Conservation (phyloP, 2,888 invertebrate genomes). For the Campaea margaritaria region DNA sequence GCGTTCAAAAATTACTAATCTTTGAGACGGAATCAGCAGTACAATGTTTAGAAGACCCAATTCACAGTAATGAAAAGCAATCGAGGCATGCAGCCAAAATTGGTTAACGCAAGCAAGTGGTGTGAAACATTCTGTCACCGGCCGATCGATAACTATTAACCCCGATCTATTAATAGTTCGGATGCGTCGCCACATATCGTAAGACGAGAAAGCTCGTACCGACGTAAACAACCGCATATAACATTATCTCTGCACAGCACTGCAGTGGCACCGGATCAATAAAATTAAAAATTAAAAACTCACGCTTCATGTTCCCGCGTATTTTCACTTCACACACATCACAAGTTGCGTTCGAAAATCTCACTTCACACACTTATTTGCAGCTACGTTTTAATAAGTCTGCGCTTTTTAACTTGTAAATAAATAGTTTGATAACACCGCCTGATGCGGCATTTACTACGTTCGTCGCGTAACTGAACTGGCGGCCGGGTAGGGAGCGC, state of each 20-base stretch:
- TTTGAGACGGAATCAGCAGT: too few relatives aligned
- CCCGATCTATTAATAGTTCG: conserved; percentile 54
- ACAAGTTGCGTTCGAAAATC: conserved; percentile 45
- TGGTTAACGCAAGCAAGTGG: conserved; percentile 18
- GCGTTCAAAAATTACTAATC: too few relatives aligned
- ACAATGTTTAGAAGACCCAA: neutral
- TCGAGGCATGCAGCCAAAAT: conserved; percentile 8
- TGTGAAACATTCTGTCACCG: conserved; percentile 30
- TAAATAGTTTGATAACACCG: conserved; percentile 40
- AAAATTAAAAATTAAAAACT: conserved; percentile 56
- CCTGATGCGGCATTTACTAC: conserved; percentile 68
- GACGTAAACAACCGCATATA: conserved; percentile 70
- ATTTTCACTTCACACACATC: conserved; percentile 53
- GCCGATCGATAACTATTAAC: conserved; percentile 57
- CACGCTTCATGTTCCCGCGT: conserved; percentile 65
- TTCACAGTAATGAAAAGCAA: neutral
- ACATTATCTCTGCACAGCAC: conserved; percentile 67
- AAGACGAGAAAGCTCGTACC: conserved; percentile 52
- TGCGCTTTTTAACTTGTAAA: conserved; percentile 10
- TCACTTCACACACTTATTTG: conserved; percentile 7
- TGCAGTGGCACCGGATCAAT: conserved; percentile 74
- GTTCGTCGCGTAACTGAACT: conserved; percentile 75
- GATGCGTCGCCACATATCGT: conserved; percentile 43
- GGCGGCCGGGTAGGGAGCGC: conserved; percentile 56
- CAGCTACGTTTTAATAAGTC: neutral